Evolutionary conservation across 1,140 invertebrate species (phyloP).

Genomic region (Andrena cerasifolii): DNA sequence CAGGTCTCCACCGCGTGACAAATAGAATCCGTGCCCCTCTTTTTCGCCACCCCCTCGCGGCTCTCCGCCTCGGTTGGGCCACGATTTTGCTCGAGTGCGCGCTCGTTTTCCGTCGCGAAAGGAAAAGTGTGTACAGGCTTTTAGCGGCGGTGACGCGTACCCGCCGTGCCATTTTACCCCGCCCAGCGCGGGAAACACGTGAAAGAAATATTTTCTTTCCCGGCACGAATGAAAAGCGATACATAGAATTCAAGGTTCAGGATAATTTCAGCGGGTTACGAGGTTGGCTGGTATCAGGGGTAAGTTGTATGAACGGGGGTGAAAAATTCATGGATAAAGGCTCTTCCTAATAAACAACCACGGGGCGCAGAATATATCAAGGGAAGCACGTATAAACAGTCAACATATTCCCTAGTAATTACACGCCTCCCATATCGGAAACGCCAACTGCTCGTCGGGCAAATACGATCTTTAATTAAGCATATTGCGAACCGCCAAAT

Average conservation of each 20-base stretch:
- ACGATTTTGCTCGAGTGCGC: constrained; percentile 16
- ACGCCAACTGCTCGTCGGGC: not conserved
- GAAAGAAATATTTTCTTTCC: not conserved
- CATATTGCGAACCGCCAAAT: constrained; percentile 26
- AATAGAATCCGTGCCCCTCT: constrained; percentile 9
- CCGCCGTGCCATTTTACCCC: not conserved
- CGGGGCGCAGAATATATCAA: too few species aligned
- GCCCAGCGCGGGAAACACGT: not conserved
- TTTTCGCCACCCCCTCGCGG: not conserved
- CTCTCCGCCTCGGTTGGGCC: not conserved
- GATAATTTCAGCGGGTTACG: constrained; percentile 30
- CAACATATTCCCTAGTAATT: constrained; percentile 26
- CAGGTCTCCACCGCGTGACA: constrained; percentile 7
- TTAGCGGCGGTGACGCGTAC: constrained; percentile 6
- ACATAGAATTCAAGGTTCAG: constrained; percentile 2
- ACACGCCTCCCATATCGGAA: constrained; percentile 23
- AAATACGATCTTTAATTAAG: constrained; percentile 38
- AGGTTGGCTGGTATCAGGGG: not conserved
- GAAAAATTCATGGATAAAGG: not conserved
- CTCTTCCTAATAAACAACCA: not conserved
- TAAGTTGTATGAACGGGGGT: too few species aligned
- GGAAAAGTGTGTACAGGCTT: constrained; percentile 26
- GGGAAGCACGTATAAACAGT: not conserved
- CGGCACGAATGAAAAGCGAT: constrained; percentile 11
- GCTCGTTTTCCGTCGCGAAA: constrained; percentile 34